Base-by-base conservation (phyloP, 2,113 vertebrate species). In the Neotragus moschatus region DNA sequence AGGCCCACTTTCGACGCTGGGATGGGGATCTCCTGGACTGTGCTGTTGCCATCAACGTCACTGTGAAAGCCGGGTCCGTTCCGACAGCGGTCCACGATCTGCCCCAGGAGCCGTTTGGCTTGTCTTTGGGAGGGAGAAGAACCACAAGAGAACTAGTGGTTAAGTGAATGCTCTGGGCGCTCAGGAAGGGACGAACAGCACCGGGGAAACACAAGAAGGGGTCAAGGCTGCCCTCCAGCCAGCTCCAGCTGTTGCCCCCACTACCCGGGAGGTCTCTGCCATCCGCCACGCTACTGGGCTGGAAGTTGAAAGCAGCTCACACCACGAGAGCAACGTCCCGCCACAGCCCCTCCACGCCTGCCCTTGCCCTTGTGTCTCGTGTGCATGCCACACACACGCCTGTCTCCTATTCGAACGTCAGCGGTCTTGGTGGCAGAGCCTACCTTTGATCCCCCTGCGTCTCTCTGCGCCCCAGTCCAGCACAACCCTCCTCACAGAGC, bases 21-120 rank as follows among this genome's bases (percentile, higher is more conserved):
- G 98, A 99, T 99, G 26, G 99, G 99, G 96, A 99, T 99, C 99
- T 99, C 99, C 93, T 99, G 99, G 98, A 99, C 97, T 0, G 99
- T 99, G 96, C 99, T 99, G 98, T 99, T 99, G 96, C 99, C 98
- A 25, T 99, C 99, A 96, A 99, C 98, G 92, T 99, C 99, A 26
- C 98, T 99, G 97, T 99, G 99, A 96, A 99, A 99, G 97, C 99
- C 99, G 0, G 99, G 99, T 36, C 99, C 99, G 3, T 99, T 99
- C 97, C 99, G 99, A 99, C 99, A 99, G 98, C 99, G 99, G 98
- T 99, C 99, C 98, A 99, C 99, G 30, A 99, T 99, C 98, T 99
- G 99, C 49, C 99, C 99, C 98, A 99, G 97, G 95, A 99, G 99
- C 90, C 99, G 99, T 96, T 99, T 99, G 92, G 99, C 99, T 99